phyloP scores from a whole-genome alignment of 2,113 vertebrate species.

The Herpetotheres cachinnans region DNA sequence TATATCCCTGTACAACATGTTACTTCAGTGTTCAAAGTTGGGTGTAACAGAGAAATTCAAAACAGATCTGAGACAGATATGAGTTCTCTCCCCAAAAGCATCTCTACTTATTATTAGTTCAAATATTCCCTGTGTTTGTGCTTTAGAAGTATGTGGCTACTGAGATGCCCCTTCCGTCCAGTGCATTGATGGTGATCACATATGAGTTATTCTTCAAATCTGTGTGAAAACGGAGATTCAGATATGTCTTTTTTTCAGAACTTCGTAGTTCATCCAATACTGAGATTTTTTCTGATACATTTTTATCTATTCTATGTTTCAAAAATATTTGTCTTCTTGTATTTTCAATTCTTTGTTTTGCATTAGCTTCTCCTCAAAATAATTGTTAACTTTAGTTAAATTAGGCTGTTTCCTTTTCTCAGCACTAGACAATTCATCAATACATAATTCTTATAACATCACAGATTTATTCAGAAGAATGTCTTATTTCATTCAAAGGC shows the following conservation, averaged over 20 bases:
- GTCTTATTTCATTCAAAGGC: not conserved
- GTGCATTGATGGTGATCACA: fast-evolving
- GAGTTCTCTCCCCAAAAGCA: not conserved
- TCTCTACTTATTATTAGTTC: not conserved
- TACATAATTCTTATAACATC: not conserved
- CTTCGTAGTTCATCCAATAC: not conserved
- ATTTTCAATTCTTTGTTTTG: not conserved
- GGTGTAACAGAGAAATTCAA: not conserved
- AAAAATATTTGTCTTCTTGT: not conserved
- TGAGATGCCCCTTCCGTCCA: not conserved
- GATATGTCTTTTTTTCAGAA: not conserved
- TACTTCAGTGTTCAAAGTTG: not conserved
- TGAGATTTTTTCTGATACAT: not conserved
- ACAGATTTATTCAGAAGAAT: not conserved
- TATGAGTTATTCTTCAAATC: not conserved
- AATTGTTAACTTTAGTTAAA: not conserved
- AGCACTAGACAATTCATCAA: not conserved
- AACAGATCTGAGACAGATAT: not conserved
- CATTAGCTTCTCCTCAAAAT: not conserved
- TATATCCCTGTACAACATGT: not conserved
- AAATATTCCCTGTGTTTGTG: not conserved
- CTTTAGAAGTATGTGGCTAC: not conserved
- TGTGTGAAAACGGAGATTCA: not conserved
- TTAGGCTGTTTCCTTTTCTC: not conserved
- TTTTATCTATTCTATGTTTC: not conserved